phyloP scores from a whole-genome alignment of 2,797 vertebrate species.

The Heteromormyrus szaboi region DNA sequence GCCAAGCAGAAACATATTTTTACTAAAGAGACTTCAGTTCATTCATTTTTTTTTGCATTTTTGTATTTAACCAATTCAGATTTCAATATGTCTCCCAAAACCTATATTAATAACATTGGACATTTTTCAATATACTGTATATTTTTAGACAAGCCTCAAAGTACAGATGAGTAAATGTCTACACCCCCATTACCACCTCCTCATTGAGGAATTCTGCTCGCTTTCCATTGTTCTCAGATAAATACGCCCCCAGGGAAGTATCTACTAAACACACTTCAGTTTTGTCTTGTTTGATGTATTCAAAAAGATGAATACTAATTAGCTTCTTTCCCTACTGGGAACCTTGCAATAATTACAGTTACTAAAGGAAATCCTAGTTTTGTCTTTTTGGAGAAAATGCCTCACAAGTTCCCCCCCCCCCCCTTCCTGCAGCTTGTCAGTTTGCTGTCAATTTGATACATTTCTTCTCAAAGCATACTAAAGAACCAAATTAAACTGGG shows the following conservation, averaged over 20 bases:
- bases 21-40: not conserved
- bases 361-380: slow-evolving; percentile 11
- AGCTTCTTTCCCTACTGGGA: slow-evolving; percentile 12
- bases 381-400: not conserved
- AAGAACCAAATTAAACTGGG: not conserved
- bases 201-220: not conserved
- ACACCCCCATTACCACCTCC: not conserved
- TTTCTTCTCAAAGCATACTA: slow-evolving; percentile 1
- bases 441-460: not conserved
- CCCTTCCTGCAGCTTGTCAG: not conserved
- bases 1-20: not conserved
- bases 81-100: not conserved
- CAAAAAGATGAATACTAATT: slow-evolving; percentile 14
- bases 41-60: not conserved
- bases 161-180: not conserved
- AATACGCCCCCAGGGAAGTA: slow-evolving; percentile 14
- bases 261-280: slow-evolving; percentile 3
- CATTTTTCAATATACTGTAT: not conserved
- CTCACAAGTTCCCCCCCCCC: not conserved
- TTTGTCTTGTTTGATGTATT: slow-evolving; percentile 19
- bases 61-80: not conserved
- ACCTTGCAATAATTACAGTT: slow-evolving; percentile 11
- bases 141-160: not conserved
- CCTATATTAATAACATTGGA: not conserved
- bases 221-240: slow-evolving; percentile 8